A percentile compares a stretch with the other conserved stretches of the same genome.
These are phyloP conservation scores for Steromphala cineraria DNA, from an alignment of 2,888 invertebrate species.

Conservation along the genomic window DNA sequence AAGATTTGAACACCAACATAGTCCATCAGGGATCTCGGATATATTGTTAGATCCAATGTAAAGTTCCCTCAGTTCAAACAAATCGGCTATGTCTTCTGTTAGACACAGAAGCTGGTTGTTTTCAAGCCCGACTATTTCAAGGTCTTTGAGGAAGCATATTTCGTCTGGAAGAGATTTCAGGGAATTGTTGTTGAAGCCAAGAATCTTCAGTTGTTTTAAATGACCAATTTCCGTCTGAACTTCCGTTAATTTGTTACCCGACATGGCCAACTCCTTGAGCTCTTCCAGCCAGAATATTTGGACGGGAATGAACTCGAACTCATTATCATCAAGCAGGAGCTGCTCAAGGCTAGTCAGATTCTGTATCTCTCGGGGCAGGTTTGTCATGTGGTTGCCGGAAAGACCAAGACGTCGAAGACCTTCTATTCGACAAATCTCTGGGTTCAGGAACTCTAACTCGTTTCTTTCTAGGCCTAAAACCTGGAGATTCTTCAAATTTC, in stretches of 20 bases:
- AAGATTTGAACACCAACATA: conserved; percentile 65
- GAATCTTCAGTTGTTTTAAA: conserved; percentile 56
- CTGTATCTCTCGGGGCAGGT: conserved; percentile 67
- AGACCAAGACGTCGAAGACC: conserved; percentile 61
- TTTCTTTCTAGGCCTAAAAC: conserved; percentile 68
- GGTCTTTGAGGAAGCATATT: conserved; percentile 50
- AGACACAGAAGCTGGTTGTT: conserved; percentile 62
- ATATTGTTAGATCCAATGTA: conserved; percentile 67
- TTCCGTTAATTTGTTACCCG: conserved; percentile 61
- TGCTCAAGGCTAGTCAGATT: conserved; percentile 62
- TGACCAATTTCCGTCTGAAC: conserved; percentile 63
- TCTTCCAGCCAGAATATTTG: conserved; percentile 66
- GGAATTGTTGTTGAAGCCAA: conserved; percentile 67
- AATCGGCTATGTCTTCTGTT: conserved; percentile 62
- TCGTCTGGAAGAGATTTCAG: conserved; percentile 63
- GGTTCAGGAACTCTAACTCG: conserved; percentile 61
- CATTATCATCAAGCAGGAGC: conserved; percentile 68
- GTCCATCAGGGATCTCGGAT: conserved; percentile 62
- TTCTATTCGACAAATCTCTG: conserved; percentile 66
- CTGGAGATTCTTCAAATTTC: conserved; percentile 56
- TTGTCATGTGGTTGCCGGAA: conserved; percentile 69
- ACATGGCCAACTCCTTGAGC: conserved; percentile 66
- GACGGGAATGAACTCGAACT: conserved; percentile 70
- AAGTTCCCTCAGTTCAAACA: conserved; percentile 64
- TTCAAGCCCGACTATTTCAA: conserved; percentile 65